phyloP scores from a whole-genome alignment of 30 jellyfish, hydroid and myxozoan genomes.

The Pelagia noctiluca region DNA sequence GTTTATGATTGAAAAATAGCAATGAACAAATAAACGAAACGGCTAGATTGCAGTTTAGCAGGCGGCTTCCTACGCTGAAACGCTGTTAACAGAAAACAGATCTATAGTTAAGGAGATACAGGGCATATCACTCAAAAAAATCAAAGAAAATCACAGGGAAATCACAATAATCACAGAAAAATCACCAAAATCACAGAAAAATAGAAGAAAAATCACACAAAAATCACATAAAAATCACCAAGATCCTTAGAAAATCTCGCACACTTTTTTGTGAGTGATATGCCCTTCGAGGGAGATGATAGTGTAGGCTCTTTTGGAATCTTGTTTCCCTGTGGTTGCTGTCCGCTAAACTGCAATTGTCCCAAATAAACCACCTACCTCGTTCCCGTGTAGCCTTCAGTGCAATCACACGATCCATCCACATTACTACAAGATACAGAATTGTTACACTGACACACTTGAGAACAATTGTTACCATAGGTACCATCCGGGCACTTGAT shows the following conservation, averaged over 20 bases:
- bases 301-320: background rate
- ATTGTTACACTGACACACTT: constrained; percentile 23
- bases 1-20: too few relatives aligned
- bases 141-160: too few relatives aligned
- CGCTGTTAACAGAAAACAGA: too few relatives aligned
- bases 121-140: too few relatives aligned
- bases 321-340: background rate
- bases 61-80: too few relatives aligned
- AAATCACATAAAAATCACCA: background rate
- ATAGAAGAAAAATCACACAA: background rate
- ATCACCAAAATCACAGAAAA: background rate
- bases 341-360: background rate
- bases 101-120: too few relatives aligned
- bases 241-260: too few relatives aligned
- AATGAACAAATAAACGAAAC: too few relatives aligned
- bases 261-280: background rate
- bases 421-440: constrained; percentile 29
- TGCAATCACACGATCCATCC: constrained; percentile 34
- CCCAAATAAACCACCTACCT: constrained; percentile 5
- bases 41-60: too few relatives aligned
- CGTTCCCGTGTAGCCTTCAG: constrained; percentile 43
- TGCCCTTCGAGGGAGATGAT: background rate
- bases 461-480: constrained; percentile 47
- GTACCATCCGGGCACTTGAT: constrained; percentile 24
- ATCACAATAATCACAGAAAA: too few relatives aligned